These are phyloP conservation scores for Pitta sordida DNA, from an alignment of 2,113 vertebrate genomes.

Conservation along the genomic window DNA sequence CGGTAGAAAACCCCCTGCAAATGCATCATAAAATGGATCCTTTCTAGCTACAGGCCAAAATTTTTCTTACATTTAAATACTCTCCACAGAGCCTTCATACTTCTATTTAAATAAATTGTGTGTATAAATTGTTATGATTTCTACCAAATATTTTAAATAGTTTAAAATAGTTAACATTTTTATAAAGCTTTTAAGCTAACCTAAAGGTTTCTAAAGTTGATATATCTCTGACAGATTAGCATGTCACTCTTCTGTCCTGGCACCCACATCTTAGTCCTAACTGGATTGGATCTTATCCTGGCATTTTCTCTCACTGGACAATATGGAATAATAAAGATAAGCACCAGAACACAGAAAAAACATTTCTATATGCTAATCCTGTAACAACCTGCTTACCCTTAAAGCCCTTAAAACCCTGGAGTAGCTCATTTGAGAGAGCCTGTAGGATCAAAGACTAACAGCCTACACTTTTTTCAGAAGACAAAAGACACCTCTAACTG, in stretches of 20 bases:
- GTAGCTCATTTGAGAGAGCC: neutral
- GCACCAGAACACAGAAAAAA: neutral
- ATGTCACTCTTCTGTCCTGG: neutral
- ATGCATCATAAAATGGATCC: neutral
- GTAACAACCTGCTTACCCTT: neutral
- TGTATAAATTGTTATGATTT: neutral
- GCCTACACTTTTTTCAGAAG: neutral
- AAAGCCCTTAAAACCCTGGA: neutral
- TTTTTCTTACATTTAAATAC: neutral
- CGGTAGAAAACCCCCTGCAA: neutral
- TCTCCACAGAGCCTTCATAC: neutral
- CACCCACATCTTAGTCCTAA: neutral
- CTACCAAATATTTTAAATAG: neutral
- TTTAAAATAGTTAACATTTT: neutral
- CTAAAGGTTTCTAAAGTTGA: neutral
- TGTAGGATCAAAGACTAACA: neutral
- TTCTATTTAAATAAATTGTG: neutral
- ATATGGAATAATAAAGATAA: conserved; percentile 24
- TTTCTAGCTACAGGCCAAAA: neutral
- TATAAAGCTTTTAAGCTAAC: neutral
- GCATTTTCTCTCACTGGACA: neutral
- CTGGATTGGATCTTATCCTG: neutral
- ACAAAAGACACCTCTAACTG: neutral
- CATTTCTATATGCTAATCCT: neutral
- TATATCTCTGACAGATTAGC: neutral